Evolutionary conservation across 2,888 invertebrate species (phyloP).

Genomic region (Drosophila austrosaltans): DNA sequence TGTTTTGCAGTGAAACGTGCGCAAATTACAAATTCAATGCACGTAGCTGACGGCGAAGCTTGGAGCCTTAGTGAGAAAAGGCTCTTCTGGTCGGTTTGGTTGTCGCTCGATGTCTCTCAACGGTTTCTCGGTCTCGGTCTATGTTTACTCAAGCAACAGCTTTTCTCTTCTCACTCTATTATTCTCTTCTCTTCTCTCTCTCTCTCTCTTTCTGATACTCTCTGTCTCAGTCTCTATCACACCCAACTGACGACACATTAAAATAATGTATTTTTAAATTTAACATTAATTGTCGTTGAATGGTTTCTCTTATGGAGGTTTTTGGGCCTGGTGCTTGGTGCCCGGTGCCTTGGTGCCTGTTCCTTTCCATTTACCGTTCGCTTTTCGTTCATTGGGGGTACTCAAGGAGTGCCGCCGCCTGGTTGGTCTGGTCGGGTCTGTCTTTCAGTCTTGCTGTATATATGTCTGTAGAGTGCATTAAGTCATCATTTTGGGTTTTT

Average conservation of each 20-base stretch:
- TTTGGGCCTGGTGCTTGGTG: conserved; percentile 10
- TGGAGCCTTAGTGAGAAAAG: conserved; percentile 33
- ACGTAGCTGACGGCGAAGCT: conserved; percentile 65
- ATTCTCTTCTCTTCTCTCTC: conserved; percentile 18
- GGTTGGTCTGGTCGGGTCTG: background rate
- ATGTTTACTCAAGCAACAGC: conserved; percentile 52
- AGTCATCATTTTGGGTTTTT: conserved; percentile 68
- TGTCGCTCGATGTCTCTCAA: background rate
- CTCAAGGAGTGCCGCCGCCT: conserved; percentile 41
- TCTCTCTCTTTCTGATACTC: background rate
- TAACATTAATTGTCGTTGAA: conserved; percentile 77
- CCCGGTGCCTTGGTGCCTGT: conserved; percentile 10
- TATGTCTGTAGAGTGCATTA: conserved; percentile 60
- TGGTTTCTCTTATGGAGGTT: conserved; percentile 58
- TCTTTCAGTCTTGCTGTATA: conserved; percentile 8
- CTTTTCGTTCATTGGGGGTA: conserved; percentile 31
- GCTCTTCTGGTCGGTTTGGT: conserved; percentile 8
- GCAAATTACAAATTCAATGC: conserved; percentile 79
- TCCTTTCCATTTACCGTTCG: conserved; percentile 48
- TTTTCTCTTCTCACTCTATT: conserved; percentile 18
- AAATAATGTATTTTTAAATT: conserved; percentile 79
- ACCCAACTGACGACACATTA: conserved; percentile 73
- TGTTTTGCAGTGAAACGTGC: conserved; percentile 75
- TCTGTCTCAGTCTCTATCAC: conserved; percentile 20
- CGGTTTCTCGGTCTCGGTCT: conserved; percentile 15